Conservation (phyloP, 2,113 vertebrate genomes). For the Cottus gobio region DNA sequence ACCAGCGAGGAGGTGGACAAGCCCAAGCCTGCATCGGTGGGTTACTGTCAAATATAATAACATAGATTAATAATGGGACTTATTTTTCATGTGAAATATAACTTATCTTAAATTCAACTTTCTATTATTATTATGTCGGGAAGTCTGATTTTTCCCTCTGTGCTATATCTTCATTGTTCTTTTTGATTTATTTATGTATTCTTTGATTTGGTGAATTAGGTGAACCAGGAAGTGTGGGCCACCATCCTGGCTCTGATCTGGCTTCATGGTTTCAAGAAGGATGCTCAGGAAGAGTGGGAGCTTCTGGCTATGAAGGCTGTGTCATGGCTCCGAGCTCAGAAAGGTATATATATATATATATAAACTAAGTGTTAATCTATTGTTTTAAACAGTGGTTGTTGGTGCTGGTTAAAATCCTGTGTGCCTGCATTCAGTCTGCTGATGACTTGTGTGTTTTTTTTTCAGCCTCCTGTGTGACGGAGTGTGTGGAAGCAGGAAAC, state of each 20-base stretch:
- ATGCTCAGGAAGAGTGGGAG: constrained; percentile 81
- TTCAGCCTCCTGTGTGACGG: constrained; percentile 50
- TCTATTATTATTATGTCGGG: background rate
- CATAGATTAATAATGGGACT: no score
- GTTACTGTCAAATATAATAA: constrained; percentile 11
- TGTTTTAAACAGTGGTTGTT: background rate
- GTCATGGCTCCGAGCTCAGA: constrained; percentile 79
- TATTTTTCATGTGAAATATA: no score
- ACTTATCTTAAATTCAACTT: no score
- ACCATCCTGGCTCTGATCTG: constrained; percentile 87
- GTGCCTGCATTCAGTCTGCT: background rate
- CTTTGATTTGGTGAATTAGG: constrained; percentile 54
- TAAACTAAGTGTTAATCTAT: background rate
- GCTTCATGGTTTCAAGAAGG: constrained; percentile 80
- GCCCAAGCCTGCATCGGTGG: constrained; percentile 67
- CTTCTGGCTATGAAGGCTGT: constrained; percentile 82
- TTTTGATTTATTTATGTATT: background rate
- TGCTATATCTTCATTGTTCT: background rate
- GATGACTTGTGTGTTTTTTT: background rate
- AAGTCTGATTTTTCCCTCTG: background rate
- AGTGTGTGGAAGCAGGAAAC: constrained; percentile 73
- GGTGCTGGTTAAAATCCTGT: background rate
- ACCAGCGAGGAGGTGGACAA: constrained; percentile 67
- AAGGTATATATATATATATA: no score
- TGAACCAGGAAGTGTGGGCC: constrained; percentile 80